A percentile compares a stretch with the other conserved stretches of the same genome.
Conservation (phyloP, 1,140 invertebrate species). For the Episyrphus balteatus region DNA sequence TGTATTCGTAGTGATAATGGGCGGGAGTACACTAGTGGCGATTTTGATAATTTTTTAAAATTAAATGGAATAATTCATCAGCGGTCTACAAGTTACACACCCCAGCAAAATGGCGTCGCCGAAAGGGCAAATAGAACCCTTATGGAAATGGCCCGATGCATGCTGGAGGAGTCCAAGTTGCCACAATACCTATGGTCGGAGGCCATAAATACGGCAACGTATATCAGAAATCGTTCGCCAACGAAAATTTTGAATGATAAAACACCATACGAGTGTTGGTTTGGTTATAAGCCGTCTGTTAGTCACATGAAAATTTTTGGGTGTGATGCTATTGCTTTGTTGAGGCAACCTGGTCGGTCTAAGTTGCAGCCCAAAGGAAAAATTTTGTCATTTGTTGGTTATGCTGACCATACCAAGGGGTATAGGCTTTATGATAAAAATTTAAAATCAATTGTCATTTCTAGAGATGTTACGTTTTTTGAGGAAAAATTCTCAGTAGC, state of each 20-base stretch:
- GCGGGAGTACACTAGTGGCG: constrained; percentile 25
- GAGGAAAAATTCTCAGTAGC: constrained; percentile 1
- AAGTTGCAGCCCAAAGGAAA: constrained; percentile 12
- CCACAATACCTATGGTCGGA: constrained; percentile 39
- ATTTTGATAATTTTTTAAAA: constrained; percentile 14
- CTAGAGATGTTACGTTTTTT: constrained; percentile 6
- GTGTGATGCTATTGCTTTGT: constrained; percentile 18
- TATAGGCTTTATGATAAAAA: constrained; percentile 4
- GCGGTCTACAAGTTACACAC: constrained; percentile 28
- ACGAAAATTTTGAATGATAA: constrained; percentile 1
- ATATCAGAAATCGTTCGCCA: constrained; percentile 8
- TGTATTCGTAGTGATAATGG: constrained; percentile 32
- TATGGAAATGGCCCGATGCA: constrained; percentile 12
- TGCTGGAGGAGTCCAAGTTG: constrained; percentile 22
- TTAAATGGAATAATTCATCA: constrained; percentile 30
- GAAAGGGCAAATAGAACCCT: constrained; percentile 22
- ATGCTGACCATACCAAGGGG: constrained; percentile 1
- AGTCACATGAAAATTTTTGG: constrained; percentile 27
- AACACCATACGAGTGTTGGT: constrained; percentile 6
- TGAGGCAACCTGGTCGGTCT: constrained; percentile 22
- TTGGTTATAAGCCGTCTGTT: constrained; percentile 17
- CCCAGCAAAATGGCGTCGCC: constrained; percentile 36
- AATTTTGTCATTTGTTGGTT: constrained; percentile 5
- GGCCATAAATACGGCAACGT: constrained; percentile 27
- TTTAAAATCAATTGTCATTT: constrained; percentile 1